Evolutionary conservation across 1,140 invertebrate species (phyloP), one percentile per base, ranked within the genome.

Genomic region (Cotesia vestalis): DNA sequence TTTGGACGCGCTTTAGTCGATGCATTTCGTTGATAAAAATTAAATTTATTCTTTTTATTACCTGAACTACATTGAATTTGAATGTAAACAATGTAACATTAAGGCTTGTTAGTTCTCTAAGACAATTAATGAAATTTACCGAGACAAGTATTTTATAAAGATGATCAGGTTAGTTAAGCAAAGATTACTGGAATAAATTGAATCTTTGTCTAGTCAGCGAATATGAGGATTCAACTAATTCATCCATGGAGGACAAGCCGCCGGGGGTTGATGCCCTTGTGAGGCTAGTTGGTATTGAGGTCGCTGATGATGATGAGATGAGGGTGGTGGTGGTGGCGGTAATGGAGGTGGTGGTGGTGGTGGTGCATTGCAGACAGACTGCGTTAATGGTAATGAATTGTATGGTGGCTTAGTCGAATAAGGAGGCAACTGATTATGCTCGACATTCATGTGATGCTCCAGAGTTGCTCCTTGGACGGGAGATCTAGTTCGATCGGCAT

Each of bases 351-450:
- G 83, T 11, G 81, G 77, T 2, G 79, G 79, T 8, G 78, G 78
- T 5, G 79, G 83, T 46, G 83, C 83, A 78, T 84, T 84, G 57
- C 83, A 85, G 68, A 85, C 83, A 8, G 83, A 85, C 52, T 83
- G 82, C 73, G 84, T 83, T 62, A 85, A 76, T 12, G 81, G 82
- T 59, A 80, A 73, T 14, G 79, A 75, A 72, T 81, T 82, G 66
- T 79, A 79, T 57, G 79, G 79, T 4, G 80, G 79, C 73, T 84
- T 84, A 67, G 75, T 72, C n/a, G 78, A 75, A 52, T 82, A 82
- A 1, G 75, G 78, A n/a, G 79, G 74, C 64, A 79, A 76, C 67
- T 78, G 79, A 77, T 83, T 83, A 55, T 80, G 82, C 36, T 85
- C 82, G 53, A 78, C 46, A 57, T 75, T 81, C 70, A 79, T 67